Evolutionary conservation across 2,888 invertebrate genomes (phyloP), one percentile per base, ranked within the genome.

Genomic region (Deroplatys truncata): DNA sequence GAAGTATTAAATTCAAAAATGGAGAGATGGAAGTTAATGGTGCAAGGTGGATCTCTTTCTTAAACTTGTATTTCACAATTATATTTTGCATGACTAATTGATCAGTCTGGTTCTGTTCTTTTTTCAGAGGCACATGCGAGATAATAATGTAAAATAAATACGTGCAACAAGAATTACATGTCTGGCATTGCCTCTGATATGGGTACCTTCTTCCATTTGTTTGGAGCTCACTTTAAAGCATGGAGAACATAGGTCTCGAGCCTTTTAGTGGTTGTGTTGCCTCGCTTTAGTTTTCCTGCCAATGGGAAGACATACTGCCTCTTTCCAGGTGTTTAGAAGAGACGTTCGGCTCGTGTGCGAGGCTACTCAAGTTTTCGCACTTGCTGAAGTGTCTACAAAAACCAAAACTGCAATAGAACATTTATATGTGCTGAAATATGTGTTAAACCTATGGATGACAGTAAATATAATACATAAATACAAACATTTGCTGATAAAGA

Each of bases 41-140:
- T 72, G 56, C 56, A 72, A 72, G 56, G 56, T 72, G 56, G 9
- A 72, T 72, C 56, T 72, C 56, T 72, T 72, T 72, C 56, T 72
- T 72, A 72, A 72, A 72, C 56, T 72, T 72, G 56, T 72, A 72
- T 72, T 72, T 72, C 25, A 56, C 25, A 72, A 72, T 72, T 72
- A 72, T 43, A 35, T 82, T 35, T 72, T 89, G 87, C 86, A 89
- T 90, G 84, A 84, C 43, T 84, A 84, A 88, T 88, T 91, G 90
- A 91, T 88, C 91, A 91, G 89, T 91, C 91, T 91, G 91, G 90
- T 90, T 90, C 88, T 91, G 89, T 56, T 90, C 86, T 86, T 89
- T 56, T 90, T 90, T 90, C 90, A 90, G 90, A 90, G 90, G 90
- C 90, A 90, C 90, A 90, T 89, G 90, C 90, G 89, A 90, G 90